phyloP scores from a whole-genome alignment of 2,797 vertebrate genomes.

The Cygnus olor region DNA sequence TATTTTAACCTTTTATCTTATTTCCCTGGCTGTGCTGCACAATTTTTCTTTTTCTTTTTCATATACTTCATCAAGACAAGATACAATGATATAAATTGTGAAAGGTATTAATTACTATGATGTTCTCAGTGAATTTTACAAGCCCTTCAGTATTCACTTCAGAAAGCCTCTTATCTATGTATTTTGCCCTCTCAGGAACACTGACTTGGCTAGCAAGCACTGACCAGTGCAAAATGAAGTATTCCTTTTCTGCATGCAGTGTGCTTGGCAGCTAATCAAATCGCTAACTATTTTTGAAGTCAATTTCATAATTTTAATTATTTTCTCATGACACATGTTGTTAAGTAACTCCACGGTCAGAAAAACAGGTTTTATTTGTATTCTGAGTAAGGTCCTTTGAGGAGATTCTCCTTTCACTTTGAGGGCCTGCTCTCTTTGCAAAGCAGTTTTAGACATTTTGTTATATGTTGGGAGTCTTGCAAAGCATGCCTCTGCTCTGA shows the following conservation, averaged over 20 bases:
- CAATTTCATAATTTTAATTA: constrained; percentile 48
- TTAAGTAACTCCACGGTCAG: constrained; percentile 37
- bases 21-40: background rate
- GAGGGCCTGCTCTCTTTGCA: background rate
- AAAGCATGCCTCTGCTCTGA: background rate
- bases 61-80: background rate
- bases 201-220: background rate
- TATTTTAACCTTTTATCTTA: background rate
- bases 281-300: background rate
- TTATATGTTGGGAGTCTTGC: background rate
- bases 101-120: constrained; percentile 27
- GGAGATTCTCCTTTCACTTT: background rate
- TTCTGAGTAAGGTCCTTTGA: background rate
- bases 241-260: background rate
- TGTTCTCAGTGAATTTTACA: background rate
- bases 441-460: background rate
- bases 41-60: background rate
- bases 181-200: background rate
- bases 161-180: constrained; percentile 14
- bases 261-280: constrained; percentile 29
- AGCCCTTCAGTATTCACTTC: background rate
- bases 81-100: background rate
- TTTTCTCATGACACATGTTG: constrained; percentile 19
- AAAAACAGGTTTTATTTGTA: constrained; percentile 31
- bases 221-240: background rate